Evolutionary conservation across 2,113 vertebrate species (phyloP).

Genomic region (Benitochromis conjunctus): DNA sequence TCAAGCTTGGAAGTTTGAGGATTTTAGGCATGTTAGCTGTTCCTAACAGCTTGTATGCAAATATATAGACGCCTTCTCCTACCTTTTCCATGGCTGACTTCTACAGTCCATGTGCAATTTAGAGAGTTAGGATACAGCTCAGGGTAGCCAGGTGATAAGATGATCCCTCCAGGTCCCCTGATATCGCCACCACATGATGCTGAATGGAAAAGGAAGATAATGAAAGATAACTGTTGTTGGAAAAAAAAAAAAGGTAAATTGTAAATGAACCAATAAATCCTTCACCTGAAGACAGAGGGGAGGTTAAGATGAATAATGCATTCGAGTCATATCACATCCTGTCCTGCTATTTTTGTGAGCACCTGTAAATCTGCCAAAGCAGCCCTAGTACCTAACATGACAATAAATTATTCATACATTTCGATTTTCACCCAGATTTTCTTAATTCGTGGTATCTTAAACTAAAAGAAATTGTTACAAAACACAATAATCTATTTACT

Average conservation of each 20-base stretch:
- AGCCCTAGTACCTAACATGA: constrained; percentile 3
- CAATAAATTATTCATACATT: constrained; percentile 47
- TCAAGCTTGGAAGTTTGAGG: neutral
- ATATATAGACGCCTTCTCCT: neutral
- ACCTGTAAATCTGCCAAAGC: constrained; percentile 54
- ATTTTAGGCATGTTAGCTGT: neutral
- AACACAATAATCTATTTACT: constrained; percentile 1
- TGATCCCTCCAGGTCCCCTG: constrained; percentile 84
- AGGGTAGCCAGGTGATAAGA: constrained; percentile 92
- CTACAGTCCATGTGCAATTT: constrained; percentile 90
- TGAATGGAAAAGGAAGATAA: constrained; percentile 62
- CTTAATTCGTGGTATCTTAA: neutral
- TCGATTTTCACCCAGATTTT: constrained; percentile 10
- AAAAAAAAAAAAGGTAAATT: constrained; percentile 10
- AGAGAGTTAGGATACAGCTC: constrained; percentile 97
- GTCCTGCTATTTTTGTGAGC: constrained; percentile 50
- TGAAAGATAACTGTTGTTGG: constrained; percentile 35
- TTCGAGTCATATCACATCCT: constrained; percentile 46
- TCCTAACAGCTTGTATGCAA: neutral
- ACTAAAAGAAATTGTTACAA: neutral
- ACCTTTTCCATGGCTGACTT: constrained; percentile 79
- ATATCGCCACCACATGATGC: constrained; percentile 96
- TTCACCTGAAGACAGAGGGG: constrained; percentile 51
- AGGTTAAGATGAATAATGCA: constrained; percentile 59
- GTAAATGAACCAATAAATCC: constrained; percentile 62